Base-by-base conservation (phyloP, 2,113 vertebrate species). In the Melozone crissalis region DNA sequence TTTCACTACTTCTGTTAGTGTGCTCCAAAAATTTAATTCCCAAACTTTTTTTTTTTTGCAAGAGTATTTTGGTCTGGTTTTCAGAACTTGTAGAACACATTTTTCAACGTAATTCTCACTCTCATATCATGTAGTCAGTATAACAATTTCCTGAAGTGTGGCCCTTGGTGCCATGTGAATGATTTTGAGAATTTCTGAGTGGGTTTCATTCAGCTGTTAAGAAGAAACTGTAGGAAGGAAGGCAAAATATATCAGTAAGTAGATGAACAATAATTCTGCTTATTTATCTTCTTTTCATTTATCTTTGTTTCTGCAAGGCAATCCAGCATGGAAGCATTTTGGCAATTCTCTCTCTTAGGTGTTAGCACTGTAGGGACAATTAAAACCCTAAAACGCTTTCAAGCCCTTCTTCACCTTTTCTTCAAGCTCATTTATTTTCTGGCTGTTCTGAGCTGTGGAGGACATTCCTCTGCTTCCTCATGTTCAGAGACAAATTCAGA, bases 101-200 rank as follows among this genome's bases (percentile, higher is more conserved):
- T 73, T 57, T 39, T 7, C 5, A 23, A 69, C 54, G 15, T 78
- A 15, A 69, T 61, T 19, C 37, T 76, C 24, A 24, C n/a, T 66
- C 27, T 69, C 13, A 3, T 10, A 26, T 67, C 37, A 61, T 0
- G 0, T 43, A 22, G 22, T 62, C 19, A 75, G 27, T 14, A 16
- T 24, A 79, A n/a, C 4, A 46, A 3, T 54, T 49, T 43, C 46
- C 6, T 72, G 30, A n/a, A n/a, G 4, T 1, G 0, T 51, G 35
- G 19, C 3, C 15, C 31, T 51, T 20, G 8, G 37, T 71, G 39
- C 22, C 23, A 18, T 43, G 10, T 28, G 63, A 73, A 55, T 24
- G 18, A 35, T 54, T 80, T 58, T 68, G 43, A 52, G 54, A 80
- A 61, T 83, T 58, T 63, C 28, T 61, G 23, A 7, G 27, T 46